Conservation (phyloP, 2,888 invertebrate species). For the Epinotia brunnichana region DNA sequence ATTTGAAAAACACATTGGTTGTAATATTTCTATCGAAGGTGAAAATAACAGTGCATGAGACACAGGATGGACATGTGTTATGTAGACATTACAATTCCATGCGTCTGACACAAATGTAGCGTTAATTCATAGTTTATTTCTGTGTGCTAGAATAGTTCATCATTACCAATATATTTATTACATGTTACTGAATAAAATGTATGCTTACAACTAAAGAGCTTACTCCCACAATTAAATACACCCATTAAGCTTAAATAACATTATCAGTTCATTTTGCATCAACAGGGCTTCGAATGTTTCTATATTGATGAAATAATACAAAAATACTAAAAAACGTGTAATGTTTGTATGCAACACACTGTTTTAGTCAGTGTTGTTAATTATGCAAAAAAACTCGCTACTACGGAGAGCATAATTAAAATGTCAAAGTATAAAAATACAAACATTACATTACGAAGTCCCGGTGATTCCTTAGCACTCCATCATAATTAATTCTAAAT, state of each 20-base stretch:
- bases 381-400: not conserved
- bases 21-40: too few relatives aligned
- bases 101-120: not conserved
- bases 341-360: too few relatives aligned
- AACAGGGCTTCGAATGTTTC: constrained; percentile 1
- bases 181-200: constrained; percentile 17
- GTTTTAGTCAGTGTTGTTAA: too few relatives aligned
- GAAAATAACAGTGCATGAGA: too few relatives aligned
- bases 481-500: not conserved
- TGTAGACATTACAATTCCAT: too few relatives aligned
- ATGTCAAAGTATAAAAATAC: not conserved
- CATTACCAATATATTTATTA: not conserved
- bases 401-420: not conserved
- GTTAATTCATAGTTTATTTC: not conserved
- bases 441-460: not conserved
- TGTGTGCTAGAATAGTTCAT: not conserved
- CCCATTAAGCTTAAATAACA: constrained; percentile 17
- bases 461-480: not conserved
- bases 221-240: not conserved
- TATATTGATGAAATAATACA: not conserved
- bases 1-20: too few relatives aligned
- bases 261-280: constrained; percentile 19
- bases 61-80: too few relatives aligned
- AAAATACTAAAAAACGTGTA: not conserved
- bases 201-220: constrained; percentile 13